Percentiles rank a stretch among this genome's conserved stretches.
Conservation (phyloP, 1,140 invertebrate species). For the Cyclina sinensis region DNA sequence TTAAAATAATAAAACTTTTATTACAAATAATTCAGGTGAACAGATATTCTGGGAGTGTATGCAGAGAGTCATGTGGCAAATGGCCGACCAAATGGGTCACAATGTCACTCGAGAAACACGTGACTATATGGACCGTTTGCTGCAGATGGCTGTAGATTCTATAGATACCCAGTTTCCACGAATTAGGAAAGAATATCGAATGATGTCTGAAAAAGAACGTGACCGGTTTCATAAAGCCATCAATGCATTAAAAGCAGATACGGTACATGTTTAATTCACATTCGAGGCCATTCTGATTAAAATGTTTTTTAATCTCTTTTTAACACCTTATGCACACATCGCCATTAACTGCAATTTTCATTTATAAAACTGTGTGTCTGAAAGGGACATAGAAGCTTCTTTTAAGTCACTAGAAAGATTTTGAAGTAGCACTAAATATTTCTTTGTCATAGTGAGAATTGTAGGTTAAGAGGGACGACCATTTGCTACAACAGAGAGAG, state of each 20-base stretch:
- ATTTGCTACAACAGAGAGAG: too few species aligned
- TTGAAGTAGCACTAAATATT: too few species aligned
- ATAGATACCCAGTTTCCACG: conserved; percentile 50
- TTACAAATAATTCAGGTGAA: conserved; percentile 38
- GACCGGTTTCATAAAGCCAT: conserved; percentile 82
- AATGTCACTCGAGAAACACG: conserved; percentile 56
- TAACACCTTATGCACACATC: too few species aligned
- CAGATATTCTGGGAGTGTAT: conserved; percentile 68
- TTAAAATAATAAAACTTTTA: too few species aligned
- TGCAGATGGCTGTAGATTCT: conserved; percentile 34
- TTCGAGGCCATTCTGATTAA: too few species aligned
- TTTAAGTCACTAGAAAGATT: too few species aligned
- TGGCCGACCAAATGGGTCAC: conserved; percentile 63
- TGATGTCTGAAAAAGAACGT: conserved; percentile 82
- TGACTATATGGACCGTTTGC: conserved; percentile 46
- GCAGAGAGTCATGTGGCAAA: conserved; percentile 67
- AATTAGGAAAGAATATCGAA: conserved; percentile 84
- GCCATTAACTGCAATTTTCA: too few species aligned
- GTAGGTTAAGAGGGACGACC: too few species aligned
- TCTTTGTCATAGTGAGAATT: too few species aligned
- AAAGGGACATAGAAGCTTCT: too few species aligned
- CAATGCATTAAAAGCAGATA: conserved; percentile 82
- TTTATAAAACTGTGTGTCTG: too few species aligned
- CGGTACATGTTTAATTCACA: conserved; percentile 83
- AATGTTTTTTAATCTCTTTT: too few species aligned